Base-by-base conservation (phyloP, 2,797 vertebrate species). In the Mormyrus proboscirostris region DNA sequence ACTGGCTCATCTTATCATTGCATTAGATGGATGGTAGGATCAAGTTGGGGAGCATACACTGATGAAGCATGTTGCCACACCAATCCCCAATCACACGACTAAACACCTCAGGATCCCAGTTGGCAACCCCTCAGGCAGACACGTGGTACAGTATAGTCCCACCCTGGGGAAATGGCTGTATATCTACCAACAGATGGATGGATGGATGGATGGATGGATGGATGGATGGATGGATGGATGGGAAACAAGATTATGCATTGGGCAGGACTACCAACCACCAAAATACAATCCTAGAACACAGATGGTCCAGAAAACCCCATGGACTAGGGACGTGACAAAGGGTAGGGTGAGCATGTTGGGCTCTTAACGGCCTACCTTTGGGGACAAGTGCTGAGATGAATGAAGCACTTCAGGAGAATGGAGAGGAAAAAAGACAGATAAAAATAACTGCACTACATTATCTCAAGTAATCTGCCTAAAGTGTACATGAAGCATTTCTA, bases 391-490 rank as follows among this genome's bases (percentile, higher is more conserved):
- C 25, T 73, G 33, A 73, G 85, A 33, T 29, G n/a, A 41, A 47
- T 69, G 25, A 51, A 65, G 82, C 25, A 38, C 25, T 59, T 87
- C 47, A 55, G 19, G 50, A 86, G 25, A 33, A 53, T 59, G 14
- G 89, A 29, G 62, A 83, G 41, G 73, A 57, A 51, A 87, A 87
- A 87, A 86, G 47, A 89, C 51, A 19, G 50, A 85, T 85, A n/a
- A 33, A 85, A 85, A 50, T 85, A 51, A 85, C 44, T 65, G 59
- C 33, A 89, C 2, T n/a, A 1, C 12, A 73, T 9, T 8, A 65
- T 85, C 25, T 50, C 44, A 69, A 41, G 41, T 44, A 53, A 89
- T 89, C 84, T 89, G 12, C 65, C 16, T 53, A 87, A 57, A 89
- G 50, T 87, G 86, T 55, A 79, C 33, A 73, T 69, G 29, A 53